Evolutionary conservation across 1,140 invertebrate genomes (phyloP), one percentile per base, ranked within the genome.

Genomic region (Pseudomyrmex flavicornis): DNA sequence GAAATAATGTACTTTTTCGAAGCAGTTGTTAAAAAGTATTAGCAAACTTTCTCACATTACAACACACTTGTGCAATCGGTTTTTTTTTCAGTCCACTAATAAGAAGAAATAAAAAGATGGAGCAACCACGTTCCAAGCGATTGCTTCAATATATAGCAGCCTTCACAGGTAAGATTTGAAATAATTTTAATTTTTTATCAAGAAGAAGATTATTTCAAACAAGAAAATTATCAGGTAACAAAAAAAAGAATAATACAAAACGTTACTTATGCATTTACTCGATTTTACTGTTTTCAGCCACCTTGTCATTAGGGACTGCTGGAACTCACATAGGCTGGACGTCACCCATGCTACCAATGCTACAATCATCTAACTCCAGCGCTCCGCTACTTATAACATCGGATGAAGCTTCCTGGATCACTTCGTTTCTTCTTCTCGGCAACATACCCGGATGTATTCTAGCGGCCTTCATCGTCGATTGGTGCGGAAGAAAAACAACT

Each of bases 381-480:
- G 44, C 93, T 2, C 84, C 65, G 22, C 0, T 35, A 35, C 5
- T 35, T 35, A 82, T 94, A 63, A 93, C 91, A 0, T 92, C 93
- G 8, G 92, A 93, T 72, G 93, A 95, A 82, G 93, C 93, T 10
- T 95, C 95, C 0, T 95, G 95, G 95, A 94, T 96, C 35, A 95
- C 94, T 0, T 95, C 95, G 0, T 93, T 95, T 2, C 93, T 95
- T 15, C 93, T 95, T 10, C 79, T 95, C 20, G 95, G 95, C 2
- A 94, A 93, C 0, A 72, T 95, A 2, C 89, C 95, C 5, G 95
- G 95, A 20, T 95, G 93, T 58, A 85, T 95, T 2, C 61, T 95
- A 1, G 94, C 94, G 22, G 96, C 93, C 2, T 94, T 94, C 85
- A 89, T 95, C 35, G 95, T 96, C 0, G 95, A 97, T 70, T 94